These are phyloP conservation scores for Gasterosteus nipponicus DNA, from an alignment of 2,113 vertebrate species.

Conservation along the genomic window DNA sequence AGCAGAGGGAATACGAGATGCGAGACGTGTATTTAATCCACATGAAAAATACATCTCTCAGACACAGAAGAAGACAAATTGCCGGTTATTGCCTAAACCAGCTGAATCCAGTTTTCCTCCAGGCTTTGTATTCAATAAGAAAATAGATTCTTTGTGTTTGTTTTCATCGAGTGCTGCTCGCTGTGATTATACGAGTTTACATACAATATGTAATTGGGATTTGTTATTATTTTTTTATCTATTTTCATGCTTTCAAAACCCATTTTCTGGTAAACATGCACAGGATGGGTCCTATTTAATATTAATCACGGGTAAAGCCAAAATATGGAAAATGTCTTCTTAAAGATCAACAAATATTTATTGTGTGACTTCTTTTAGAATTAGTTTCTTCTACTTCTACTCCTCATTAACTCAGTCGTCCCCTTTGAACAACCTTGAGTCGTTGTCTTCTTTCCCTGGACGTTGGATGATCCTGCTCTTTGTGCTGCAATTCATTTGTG, in stretches of 20 bases:
- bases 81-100: constrained; percentile 22
- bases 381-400: neutral
- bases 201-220: neutral
- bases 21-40: constrained; percentile 42
- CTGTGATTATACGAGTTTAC: constrained; percentile 16
- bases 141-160: neutral
- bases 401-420: constrained; percentile 62
- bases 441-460: constrained; percentile 15
- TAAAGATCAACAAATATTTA: neutral
- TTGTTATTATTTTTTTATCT: neutral
- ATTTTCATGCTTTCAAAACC: neutral
- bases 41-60: constrained; percentile 30
- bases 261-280: neutral
- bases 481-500: neutral
- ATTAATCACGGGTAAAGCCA: neutral
- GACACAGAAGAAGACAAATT: constrained; percentile 32
- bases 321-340: neutral
- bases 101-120: constrained; percentile 22
- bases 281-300: neutral
- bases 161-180: neutral
- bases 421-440: constrained; percentile 57
- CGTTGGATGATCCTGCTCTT: constrained; percentile 19
- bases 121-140: neutral
- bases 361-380: neutral
- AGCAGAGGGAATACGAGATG: constrained; percentile 24